Conservation (phyloP, 2,113 vertebrate genomes). For the Haliaeetus leucogaster region DNA sequence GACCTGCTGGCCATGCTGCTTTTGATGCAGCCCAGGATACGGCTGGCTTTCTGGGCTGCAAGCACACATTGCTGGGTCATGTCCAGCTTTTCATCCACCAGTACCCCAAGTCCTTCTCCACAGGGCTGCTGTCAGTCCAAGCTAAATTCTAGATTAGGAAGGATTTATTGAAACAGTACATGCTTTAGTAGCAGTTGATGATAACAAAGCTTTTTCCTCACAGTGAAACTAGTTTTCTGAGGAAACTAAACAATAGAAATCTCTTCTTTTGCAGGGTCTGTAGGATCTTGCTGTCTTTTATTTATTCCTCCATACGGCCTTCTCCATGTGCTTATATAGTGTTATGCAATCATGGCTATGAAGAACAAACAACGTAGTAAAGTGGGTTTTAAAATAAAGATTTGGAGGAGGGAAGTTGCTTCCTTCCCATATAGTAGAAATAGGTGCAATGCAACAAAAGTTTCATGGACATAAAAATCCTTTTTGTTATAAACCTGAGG, state of each 20-base stretch:
- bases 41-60: fast-evolving
- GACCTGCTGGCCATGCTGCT: fast-evolving
- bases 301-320: neutral
- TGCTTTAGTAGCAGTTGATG: neutral
- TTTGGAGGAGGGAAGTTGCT: neutral
- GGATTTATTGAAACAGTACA: neutral
- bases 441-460: neutral
- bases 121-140: neutral
- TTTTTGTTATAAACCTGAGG: neutral
- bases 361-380: neutral
- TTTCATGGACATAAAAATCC: neutral
- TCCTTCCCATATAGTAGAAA: neutral
- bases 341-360: neutral
- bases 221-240: neutral
- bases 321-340: neutral
- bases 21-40: neutral
- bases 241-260: neutral
- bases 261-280: neutral
- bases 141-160: neutral
- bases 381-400: neutral
- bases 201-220: neutral
- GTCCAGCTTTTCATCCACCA: neutral
- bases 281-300: neutral
- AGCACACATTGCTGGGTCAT: fast-evolving
- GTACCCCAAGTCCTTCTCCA: neutral